Conservation (phyloP, 2,797 vertebrate species). For the Spinibarbus caldwelli region DNA sequence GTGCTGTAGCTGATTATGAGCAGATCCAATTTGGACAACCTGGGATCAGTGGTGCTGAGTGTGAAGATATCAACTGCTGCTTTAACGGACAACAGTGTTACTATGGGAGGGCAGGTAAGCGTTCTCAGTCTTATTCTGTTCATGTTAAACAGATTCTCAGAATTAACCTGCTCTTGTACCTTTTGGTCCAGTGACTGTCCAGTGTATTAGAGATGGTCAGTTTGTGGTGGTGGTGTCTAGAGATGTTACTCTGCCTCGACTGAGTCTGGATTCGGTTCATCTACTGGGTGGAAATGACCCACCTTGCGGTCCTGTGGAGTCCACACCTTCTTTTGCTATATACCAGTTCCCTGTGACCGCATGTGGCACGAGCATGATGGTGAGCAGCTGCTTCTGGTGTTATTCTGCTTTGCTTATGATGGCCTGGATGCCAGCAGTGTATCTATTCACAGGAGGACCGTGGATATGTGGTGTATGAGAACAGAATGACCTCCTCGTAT, state of each 20-base stretch:
- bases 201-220: slow-evolving; percentile 65
- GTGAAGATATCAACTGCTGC: slow-evolving; percentile 69
- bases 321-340: not conserved
- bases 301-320: not conserved
- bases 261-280: not conserved
- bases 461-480: slow-evolving; percentile 70
- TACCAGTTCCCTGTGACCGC: not conserved
- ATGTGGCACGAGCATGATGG: slow-evolving; percentile 45
- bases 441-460: slow-evolving; percentile 62
- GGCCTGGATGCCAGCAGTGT: not conserved
- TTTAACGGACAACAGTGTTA: slow-evolving; percentile 70
- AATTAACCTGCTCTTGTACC: not conserved
- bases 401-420: not conserved
- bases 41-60: not conserved
- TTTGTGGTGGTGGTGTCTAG: slow-evolving; percentile 73
- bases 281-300: not conserved
- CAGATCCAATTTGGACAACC: slow-evolving; percentile 67
- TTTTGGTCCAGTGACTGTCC: slow-evolving; percentile 58
- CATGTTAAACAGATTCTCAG: slow-evolving; percentile 14
- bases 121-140: not conserved
- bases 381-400: slow-evolving; percentile 47
- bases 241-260: not conserved
- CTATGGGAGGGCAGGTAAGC: slow-evolving; percentile 71
- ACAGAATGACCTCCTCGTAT: slow-evolving; percentile 66
- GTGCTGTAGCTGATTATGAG: slow-evolving; percentile 51